phyloP scores from a whole-genome alignment of 2,888 invertebrate genomes.

The Eupithecia abbreviata region DNA sequence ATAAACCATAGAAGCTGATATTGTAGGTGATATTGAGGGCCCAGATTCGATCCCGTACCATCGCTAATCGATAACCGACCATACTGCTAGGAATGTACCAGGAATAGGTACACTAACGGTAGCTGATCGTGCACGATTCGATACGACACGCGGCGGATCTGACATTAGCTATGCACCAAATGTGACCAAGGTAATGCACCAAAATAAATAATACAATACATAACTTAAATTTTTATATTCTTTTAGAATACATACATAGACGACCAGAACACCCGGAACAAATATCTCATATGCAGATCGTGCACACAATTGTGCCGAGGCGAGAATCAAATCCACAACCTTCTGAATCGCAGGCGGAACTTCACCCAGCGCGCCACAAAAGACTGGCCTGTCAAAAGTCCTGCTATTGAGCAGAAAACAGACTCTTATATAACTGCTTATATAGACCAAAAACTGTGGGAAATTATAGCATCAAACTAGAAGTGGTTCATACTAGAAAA shows the following conservation, averaged over 20 bases:
- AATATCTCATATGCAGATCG: too few relatives aligned
- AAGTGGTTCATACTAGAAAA: background rate
- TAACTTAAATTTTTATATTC: too few relatives aligned
- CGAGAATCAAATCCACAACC: too few relatives aligned
- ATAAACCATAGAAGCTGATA: background rate
- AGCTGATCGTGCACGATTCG: conserved; percentile 27
- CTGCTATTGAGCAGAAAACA: background rate
- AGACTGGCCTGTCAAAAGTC: too few relatives aligned
- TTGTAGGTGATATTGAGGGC: background rate
- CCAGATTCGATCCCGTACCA: conserved; percentile 7
- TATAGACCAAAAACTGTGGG: too few relatives aligned
- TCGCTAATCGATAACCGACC: conserved; percentile 20
- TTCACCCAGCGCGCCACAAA: too few relatives aligned
- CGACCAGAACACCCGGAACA: too few relatives aligned
- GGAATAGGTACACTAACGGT: conserved; percentile 22
- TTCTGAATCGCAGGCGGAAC: too few relatives aligned
- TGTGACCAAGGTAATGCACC: conserved; percentile 3
- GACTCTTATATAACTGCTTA: too few relatives aligned
- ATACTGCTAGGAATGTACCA: conserved; percentile 27
- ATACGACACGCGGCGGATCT: conserved; percentile 24
- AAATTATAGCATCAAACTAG: background rate
- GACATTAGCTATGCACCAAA: conserved; percentile 21
- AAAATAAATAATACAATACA: too few relatives aligned
- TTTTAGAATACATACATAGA: too few relatives aligned
- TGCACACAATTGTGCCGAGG: too few relatives aligned